A percentile compares a stretch with the other conserved stretches of the same genome.
phyloP scores from a whole-genome alignment of 1,140 invertebrate genomes.

The Plutomurus gul region DNA sequence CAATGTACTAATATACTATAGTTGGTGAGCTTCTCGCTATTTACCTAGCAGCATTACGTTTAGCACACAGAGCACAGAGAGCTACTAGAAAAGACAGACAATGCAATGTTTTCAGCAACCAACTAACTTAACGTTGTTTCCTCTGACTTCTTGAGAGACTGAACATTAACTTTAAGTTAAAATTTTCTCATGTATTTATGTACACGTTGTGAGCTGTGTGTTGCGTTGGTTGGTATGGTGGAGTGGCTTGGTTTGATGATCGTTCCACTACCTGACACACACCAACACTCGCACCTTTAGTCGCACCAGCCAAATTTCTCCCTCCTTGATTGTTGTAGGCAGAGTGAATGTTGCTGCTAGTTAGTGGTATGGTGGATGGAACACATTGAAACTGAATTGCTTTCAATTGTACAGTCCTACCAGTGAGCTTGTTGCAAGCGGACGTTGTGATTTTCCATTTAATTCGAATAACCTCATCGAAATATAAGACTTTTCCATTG shows the following conservation, averaged over 20 bases:
- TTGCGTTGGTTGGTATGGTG: background rate
- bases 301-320: conserved; percentile 13
- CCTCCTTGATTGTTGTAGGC: background rate
- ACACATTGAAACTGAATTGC: conserved; percentile 12
- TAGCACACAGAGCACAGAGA: too few relatives aligned
- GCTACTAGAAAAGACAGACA: too few relatives aligned
- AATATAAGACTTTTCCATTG: too few relatives aligned
- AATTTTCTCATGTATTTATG: background rate
- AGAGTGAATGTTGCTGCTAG: background rate
- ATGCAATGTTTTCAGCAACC: too few relatives aligned
- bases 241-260: conserved; percentile 13
- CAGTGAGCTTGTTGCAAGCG: conserved; percentile 12
- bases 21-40: too few relatives aligned
- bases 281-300: conserved; percentile 6
- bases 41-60: too few relatives aligned
- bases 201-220: background rate
- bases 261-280: conserved; percentile 33
- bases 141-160: too few relatives aligned
- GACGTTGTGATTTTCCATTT: conserved; percentile 18
- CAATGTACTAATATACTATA: too few relatives aligned
- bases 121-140: too few relatives aligned
- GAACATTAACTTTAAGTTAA: background rate
- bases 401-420: conserved; percentile 27
- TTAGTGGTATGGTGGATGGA: background rate
- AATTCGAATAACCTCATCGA: background rate